Base-by-base conservation (phyloP, 2,797 vertebrate species). In the Sebastes cheni region DNA sequence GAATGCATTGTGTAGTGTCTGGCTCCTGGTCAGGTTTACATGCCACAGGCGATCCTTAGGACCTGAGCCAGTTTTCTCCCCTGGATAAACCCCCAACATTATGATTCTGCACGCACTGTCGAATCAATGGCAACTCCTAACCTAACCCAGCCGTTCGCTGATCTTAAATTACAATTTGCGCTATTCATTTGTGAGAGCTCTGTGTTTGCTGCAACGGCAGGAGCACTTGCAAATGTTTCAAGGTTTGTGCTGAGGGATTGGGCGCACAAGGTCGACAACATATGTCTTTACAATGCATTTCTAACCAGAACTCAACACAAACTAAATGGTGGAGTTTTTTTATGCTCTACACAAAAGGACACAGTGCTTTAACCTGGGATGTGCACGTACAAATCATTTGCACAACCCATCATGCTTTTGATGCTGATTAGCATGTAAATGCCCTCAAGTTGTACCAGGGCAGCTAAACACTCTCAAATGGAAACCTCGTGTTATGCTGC, bases 391-490 rank as follows among this genome's bases (percentile, higher is more conserved):
- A 91, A 87, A 88, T 89, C 79, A 77, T 61, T 82, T 82, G 81
- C 88, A 89, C 86, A 84, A 58, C 55, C 52, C 68, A 66, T 75
- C 66, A 12, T 77, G 73, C 83, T 72, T 92, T 91, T 93, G 89
- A 90, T 90, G 81, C 67, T 91, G 82, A 91, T 92, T 89, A 87
- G 74, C 75, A 80, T 91, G 77, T 78, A 86, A 84, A 90, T 90
- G 80, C 75, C 88, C 83, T 50, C 30, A 73, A 83, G 85, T 88
- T 84, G 70, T 55, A 80, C 66, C 22, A 73, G 72, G 20, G 77
- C 65, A 80, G 61, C 80, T 86, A 82, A 88, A 89, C 84, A 85
- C 65, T 72, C 77, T 66, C 14, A 91, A 91, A 93, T 91, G 25
- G 64, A 88, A 93, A 93, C 88, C 89, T 88, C 66, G 79, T 92